Evolutionary conservation across 2,113 vertebrate species (phyloP), one percentile per base, ranked within the genome.

Genomic region (Hystrix brachyura): DNA sequence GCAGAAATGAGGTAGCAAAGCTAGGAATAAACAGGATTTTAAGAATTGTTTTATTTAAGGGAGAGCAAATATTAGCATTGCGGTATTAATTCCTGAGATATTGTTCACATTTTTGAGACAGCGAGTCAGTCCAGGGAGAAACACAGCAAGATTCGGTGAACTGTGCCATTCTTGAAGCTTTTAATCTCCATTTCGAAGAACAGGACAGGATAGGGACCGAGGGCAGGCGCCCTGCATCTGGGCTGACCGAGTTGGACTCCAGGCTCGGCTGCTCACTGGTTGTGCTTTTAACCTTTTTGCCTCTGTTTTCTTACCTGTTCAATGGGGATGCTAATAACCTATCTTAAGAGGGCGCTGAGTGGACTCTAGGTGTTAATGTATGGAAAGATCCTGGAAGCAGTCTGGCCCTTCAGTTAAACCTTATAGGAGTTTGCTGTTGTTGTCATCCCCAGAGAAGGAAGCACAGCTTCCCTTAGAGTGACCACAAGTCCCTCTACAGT

Each of bases 21-120:
- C 57, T 74, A 89, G 89, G 25, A 92, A 82, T 72, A 83, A 59
- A 91, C 9, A 71, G 4, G 13, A 59, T 92, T 81, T 85, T 78
- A 3, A 62, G 83, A 92, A 65, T 59, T 55, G 18, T 27, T 94
- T 87, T 91, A 69, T 59, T 92, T 90, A 79, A 19, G 53, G 17
- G 81, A 89, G 38, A 87, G 29, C 34, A 97, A 53, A 67, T 90
- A 72, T 69, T 91, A 96, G 8, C 34, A 3, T 32, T 60, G 32
- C 11, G 51, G 4, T 67, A 74, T 86, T 74, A 64, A 59, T 69
- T 87, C n/a, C 71, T 64, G 9, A 91, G 51, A 29, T 92, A 69
- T 34, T 91, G 27, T 92, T 88, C 48, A 51, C 74, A 65, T 38
- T 69, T 51, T 8, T 80, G 32, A 87, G 60, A 90, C 18, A 83